Base-by-base conservation (phyloP, 2,113 vertebrate genomes). In the Seriola aureovittata region DNA sequence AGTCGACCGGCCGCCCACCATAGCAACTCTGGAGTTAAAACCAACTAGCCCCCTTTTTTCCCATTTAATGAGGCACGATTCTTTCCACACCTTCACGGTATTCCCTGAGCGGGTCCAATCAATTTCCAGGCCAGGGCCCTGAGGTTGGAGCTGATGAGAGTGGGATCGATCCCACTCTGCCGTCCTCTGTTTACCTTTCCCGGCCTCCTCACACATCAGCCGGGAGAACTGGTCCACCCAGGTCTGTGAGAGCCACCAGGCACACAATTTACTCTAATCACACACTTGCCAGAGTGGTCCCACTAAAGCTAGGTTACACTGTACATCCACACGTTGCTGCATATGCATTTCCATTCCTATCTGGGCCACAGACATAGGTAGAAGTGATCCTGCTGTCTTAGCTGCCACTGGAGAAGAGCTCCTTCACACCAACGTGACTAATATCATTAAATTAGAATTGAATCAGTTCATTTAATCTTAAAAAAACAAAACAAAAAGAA, bases 111-210 rank as follows among this genome's bases (percentile, higher is more conserved):
- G 68, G 78, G 58, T 84, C 86, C 63, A 89, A 87, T 82, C 91
- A 93, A 89, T 93, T 89, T 88, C 86, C 78, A 59, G 54, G 81
- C 83, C 73, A 3, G 78, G 82, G 89, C 92, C 92, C 89, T 63
- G 82, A 93, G 93, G 93, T 93, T 87, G 90, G 88, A 91, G 78
- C 88, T 94, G 91, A 93, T 91, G 92, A 93, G 90, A 90, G 85
- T 78, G 71, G 82, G 91, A 95, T 95, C 94, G 94, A 96, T 95
- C 93, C 75, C 82, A 84, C 86, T 84, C 87, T 86, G 85, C 81
- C 84, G 72, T 90, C 88, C 84, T 88, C 87, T 91, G 91, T 93
- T 93, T 93, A 91, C 87, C 79, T 91, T 85, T 80, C 82, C 84
- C 5, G 32, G 79, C 66, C 81, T 75, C 60, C 85, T 69, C 72